A percentile compares a stretch with the other conserved stretches of the same genome.
These are phyloP conservation scores for Ostrea denselamellosa DNA, from an alignment of 1,140 invertebrate species.

Conservation along the genomic window DNA sequence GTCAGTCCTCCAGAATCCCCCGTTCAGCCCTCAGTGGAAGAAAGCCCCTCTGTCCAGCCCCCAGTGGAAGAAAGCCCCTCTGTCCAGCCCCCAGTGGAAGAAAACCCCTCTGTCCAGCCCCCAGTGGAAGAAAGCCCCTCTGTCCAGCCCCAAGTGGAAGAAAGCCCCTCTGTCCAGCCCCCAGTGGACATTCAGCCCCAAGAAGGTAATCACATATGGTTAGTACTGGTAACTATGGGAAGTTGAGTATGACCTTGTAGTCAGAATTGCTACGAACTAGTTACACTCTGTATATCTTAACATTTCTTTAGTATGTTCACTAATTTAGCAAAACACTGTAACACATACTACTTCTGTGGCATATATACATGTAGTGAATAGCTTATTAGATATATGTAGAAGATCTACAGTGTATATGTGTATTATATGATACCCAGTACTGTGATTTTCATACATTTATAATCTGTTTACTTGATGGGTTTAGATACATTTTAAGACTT, in stretches of 20 bases:
- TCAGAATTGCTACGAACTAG: neutral
- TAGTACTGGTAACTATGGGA: neutral
- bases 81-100: neutral
- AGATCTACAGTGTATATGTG: too few relatives aligned
- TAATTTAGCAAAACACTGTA: too few relatives aligned
- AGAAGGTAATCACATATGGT: conserved; percentile 10
- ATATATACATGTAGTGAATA: too few relatives aligned
- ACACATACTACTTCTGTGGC: too few relatives aligned
- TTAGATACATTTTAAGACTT: too few relatives aligned
- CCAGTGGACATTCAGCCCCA: neutral
- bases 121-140: neutral
- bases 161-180: conserved; percentile 4
- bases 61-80: neutral
- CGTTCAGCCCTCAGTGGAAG: neutral
- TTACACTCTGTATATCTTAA: neutral
- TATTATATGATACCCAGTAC: too few relatives aligned
- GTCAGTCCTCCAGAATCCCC: neutral
- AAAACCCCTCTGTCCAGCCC: neutral
- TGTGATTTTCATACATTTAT: too few relatives aligned
- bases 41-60: neutral
- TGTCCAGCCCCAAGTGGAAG: neutral
- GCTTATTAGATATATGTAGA: too few relatives aligned
- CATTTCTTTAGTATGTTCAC: neutral
- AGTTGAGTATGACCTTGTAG: neutral
- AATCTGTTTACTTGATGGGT: too few relatives aligned